Base-by-base conservation (phyloP, 2,888 invertebrate species). In the Caenorhabditis doughertyi region DNA sequence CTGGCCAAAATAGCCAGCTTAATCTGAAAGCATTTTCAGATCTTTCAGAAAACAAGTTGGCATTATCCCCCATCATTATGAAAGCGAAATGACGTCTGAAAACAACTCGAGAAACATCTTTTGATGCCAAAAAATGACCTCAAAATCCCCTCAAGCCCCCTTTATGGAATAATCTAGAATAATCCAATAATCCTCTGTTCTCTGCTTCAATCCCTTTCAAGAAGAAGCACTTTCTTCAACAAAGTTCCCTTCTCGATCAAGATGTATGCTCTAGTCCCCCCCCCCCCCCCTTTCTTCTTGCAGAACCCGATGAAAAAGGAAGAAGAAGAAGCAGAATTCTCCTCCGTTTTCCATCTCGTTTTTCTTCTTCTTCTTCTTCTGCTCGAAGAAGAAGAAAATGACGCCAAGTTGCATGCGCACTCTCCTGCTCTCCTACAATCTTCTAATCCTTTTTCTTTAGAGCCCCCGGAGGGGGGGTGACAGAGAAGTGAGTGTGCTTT, bases 331-430 rank as follows among this genome's bases (percentile, higher is more conserved):
- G 39, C n/a, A n/a, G n/a, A n/a, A n/a, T 35, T 35, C 35, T 9
- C 35, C 35, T 9, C 5, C 9, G 35, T 35, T 35, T 35, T 9
- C 35, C 9, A 35, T 35, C 7, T 35, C 35, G 35, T 35, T n/a
- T n/a, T n/a, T 39, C 39, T 39, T 39, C 39, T 32, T 9, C 32
- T 32, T 32, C 9, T 32, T 32, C 9, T 32, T 32, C 32, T 32
- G 32, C 32, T 32, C 32, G n/a, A n/a, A 32, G 32, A 32, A 49
- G 29, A 55, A 64, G 49, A 68, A 56, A 67, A 70, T 77, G 77
- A 77, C 77, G 77, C 77, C 77, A 77, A 77, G 77, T 77, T 68
- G 77, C 77, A 68, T 70, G 68, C 44, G 53, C 77, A 51, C 29
- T 62, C 77, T 13, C 42, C 27, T n/a, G 9, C 49, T 21, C 47